phyloP scores from a whole-genome alignment of 2,888 invertebrate genomes.

The Hirtodrosophila confusa region DNA sequence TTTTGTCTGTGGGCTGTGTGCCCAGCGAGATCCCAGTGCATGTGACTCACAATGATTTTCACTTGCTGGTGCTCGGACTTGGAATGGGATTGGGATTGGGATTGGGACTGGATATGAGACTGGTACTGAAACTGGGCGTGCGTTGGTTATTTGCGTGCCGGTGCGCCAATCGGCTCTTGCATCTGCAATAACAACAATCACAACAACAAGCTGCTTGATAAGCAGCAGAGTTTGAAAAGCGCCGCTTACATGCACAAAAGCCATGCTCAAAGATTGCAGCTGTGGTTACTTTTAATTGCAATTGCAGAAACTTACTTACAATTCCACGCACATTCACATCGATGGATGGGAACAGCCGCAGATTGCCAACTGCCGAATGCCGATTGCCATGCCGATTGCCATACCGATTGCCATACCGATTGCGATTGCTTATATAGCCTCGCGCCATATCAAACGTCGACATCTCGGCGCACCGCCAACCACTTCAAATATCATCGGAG shows the following conservation, averaged over 20 bases:
- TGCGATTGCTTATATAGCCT: slow-evolving; percentile 56
- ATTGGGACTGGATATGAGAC: slow-evolving; percentile 19
- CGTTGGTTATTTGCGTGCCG: slow-evolving; percentile 67
- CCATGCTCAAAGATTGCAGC: slow-evolving; percentile 74
- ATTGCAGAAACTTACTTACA: slow-evolving; percentile 41
- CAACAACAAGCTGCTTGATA: slow-evolving; percentile 62
- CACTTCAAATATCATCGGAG: slow-evolving; percentile 74
- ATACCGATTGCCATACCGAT: slow-evolving; percentile 29
- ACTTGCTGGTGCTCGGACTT: slow-evolving; percentile 48
- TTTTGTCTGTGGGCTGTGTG: slow-evolving; percentile 67
- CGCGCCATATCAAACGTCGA: slow-evolving; percentile 74
- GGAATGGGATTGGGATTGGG: slow-evolving; percentile 8
- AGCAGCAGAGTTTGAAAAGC: slow-evolving; percentile 61
- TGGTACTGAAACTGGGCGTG: slow-evolving; percentile 49
- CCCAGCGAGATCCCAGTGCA: slow-evolving; percentile 6
- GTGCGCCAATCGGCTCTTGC: slow-evolving; percentile 65
- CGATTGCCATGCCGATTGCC: slow-evolving; percentile 44
- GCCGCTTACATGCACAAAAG: slow-evolving; percentile 77
- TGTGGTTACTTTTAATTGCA: slow-evolving; percentile 76
- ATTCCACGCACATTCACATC: slow-evolving; percentile 54
- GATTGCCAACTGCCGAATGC: slow-evolving; percentile 41
- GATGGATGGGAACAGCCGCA: slow-evolving; percentile 48
- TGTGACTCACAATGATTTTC: slow-evolving; percentile 69
- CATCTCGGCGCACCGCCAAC: slow-evolving; percentile 65
- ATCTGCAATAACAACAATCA: slow-evolving; percentile 74